Conservation (phyloP, 2,113 vertebrate species). For the Clarias gariepinus region DNA sequence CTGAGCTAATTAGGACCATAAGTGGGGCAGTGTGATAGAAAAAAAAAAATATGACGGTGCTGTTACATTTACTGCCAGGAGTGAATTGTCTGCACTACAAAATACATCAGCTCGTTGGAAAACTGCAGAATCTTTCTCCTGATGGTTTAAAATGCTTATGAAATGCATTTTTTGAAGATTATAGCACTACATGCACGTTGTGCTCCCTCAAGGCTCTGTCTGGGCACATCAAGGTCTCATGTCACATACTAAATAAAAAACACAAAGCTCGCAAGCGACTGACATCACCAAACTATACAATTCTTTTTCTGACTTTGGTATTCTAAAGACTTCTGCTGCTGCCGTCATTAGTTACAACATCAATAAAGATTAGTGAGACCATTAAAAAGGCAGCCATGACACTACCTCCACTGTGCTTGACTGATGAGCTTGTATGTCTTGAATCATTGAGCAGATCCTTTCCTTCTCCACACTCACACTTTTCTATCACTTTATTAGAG, state of each 20-base stretch:
- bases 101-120: constrained; percentile 61
- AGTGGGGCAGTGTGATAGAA: constrained; percentile 63
- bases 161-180: constrained; percentile 28
- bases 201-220: constrained; percentile 50
- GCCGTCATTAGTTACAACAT: not conserved
- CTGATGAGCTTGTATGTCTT: not conserved
- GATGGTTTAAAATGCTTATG: constrained; percentile 27
- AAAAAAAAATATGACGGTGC: constrained; percentile 27
- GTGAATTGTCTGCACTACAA: constrained; percentile 63
- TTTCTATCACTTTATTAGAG: not conserved
- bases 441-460: not conserved
- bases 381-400: not conserved
- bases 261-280: not conserved
- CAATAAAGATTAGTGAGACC: not conserved
- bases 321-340: not conserved
- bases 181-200: constrained; percentile 50
- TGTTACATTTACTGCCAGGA: constrained; percentile 55
- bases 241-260: not conserved
- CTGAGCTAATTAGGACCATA: constrained; percentile 68
- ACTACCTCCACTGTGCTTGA: not conserved
- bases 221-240: constrained; percentile 44
- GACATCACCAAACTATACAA: not conserved
- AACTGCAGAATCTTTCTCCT: constrained; percentile 47
- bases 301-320: not conserved
- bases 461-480: not conserved